These are phyloP conservation scores for Leucoptera coffeella DNA, from an alignment of 2,888 invertebrate genomes.

Conservation along the genomic window DNA sequence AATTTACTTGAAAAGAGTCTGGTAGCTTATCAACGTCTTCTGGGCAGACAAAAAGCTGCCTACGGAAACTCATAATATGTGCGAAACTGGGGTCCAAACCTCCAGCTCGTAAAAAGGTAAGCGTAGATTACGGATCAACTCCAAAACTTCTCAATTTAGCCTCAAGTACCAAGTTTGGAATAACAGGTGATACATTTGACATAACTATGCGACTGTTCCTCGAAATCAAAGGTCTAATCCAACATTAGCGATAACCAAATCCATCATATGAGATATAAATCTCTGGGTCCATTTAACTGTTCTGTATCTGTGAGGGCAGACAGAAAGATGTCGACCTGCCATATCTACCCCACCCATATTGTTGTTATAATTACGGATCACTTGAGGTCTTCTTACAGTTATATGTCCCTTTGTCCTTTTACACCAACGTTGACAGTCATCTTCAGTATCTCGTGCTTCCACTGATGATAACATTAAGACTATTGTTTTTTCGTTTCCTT, in stretches of 20 bases:
- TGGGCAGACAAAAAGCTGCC: too few relatives aligned
- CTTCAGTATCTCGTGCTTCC: background rate
- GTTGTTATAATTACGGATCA: background rate
- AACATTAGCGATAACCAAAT: conserved; percentile 1
- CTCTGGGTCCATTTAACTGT: conserved; percentile 1
- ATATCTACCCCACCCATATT: conserved; percentile 1
- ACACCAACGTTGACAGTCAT: conserved; percentile 1
- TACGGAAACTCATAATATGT: too few relatives aligned
- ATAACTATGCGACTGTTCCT: too few relatives aligned
- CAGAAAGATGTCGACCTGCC: background rate
- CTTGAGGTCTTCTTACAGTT: background rate
- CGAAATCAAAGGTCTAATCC: too few relatives aligned
- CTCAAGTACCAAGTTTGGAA: conserved; percentile 8
- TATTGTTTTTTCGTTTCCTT: too few relatives aligned
- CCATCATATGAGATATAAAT: conserved; percentile 1
- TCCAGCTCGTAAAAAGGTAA: too few relatives aligned
- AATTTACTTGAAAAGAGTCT: too few relatives aligned
- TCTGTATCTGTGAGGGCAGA: background rate
- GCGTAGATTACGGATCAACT: background rate
- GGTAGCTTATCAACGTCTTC: too few relatives aligned
- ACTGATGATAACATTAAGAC: background rate
- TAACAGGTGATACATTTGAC: too few relatives aligned
- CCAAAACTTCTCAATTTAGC: conserved; percentile 1
- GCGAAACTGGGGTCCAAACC: too few relatives aligned
- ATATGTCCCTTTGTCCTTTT: background rate